Percentiles rank a stretch among this genome's conserved stretches.
Evolutionary conservation across 2,888 invertebrate species (phyloP).

Genomic region (Zele albiditarsus): DNA sequence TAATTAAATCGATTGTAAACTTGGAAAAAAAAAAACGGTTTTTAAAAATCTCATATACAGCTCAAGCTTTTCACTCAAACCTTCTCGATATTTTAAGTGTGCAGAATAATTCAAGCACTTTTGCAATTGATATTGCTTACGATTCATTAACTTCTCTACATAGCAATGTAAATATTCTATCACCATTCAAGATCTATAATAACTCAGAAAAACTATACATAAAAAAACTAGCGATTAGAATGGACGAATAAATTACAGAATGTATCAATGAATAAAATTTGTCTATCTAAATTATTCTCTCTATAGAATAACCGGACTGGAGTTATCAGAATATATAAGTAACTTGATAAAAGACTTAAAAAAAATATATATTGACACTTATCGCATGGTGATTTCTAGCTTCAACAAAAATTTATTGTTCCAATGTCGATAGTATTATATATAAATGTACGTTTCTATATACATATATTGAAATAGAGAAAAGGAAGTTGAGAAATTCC

Average conservation of each 20-base stretch:
- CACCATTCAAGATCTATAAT: too few relatives aligned
- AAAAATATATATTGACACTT: neutral
- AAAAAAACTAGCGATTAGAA: too few relatives aligned
- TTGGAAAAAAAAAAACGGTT: neutral
- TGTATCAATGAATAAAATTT: too few relatives aligned
- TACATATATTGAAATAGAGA: neutral
- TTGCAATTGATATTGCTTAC: neutral
- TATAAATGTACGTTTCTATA: neutral
- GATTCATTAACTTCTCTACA: neutral
- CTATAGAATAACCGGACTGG: too few relatives aligned
- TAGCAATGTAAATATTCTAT: neutral
- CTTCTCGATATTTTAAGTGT: neutral
- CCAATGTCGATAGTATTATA: neutral
- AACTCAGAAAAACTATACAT: too few relatives aligned
- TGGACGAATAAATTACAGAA: too few relatives aligned
- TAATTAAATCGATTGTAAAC: neutral
- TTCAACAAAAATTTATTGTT: neutral
- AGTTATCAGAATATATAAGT: neutral
- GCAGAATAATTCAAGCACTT: neutral
- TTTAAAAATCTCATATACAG: neutral
- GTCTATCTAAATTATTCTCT: too few relatives aligned
- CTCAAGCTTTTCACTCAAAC: neutral
- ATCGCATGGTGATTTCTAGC: neutral
- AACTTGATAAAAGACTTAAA: neutral
- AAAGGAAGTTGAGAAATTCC: conserved; percentile 39